Conservation (phyloP, 2,888 invertebrate species). For the Piscicola geometra region DNA sequence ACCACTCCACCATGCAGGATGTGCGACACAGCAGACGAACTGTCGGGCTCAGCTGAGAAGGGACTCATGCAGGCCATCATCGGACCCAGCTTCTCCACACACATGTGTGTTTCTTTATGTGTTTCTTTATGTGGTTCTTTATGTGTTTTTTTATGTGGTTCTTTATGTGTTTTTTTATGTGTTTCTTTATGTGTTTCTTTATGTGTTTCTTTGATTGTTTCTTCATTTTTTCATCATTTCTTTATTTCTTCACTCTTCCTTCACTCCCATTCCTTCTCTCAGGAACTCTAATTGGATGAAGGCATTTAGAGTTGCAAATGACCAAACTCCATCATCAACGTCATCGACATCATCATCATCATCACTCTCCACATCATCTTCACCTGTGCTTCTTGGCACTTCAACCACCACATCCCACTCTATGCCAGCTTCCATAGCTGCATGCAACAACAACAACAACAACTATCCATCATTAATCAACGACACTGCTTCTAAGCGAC, state of each 20-base stretch:
- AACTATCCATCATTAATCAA: too few relatives aligned
- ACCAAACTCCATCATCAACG: neutral
- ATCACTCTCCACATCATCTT: neutral
- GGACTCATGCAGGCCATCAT: conserved; percentile 55
- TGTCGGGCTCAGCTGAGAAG: conserved; percentile 54
- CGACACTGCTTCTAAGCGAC: too few relatives aligned
- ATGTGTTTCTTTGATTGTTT: too few relatives aligned
- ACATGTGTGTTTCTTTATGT: too few relatives aligned
- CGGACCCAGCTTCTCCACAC: conserved; percentile 34
- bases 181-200: too few relatives aligned
- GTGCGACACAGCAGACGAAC: conserved; percentile 52
- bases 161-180: too few relatives aligned
- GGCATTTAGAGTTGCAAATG: neutral
- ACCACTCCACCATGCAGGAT: conserved; percentile 46
- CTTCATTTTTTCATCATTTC: too few relatives aligned
- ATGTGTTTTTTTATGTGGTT: too few relatives aligned
- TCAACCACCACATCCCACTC: neutral
- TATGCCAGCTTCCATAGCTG: neutral
- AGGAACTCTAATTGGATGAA: too few relatives aligned
- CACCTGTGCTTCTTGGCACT: neutral
- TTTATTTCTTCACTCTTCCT: too few relatives aligned
- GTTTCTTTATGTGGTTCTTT: too few relatives aligned
- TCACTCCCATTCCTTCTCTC: too few relatives aligned
- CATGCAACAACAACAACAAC: conserved; percentile 12
- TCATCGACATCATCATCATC: neutral